Percentiles rank a stretch among this genome's conserved stretches.
phyloP scores from a whole-genome alignment of 2,797 vertebrate species.

The Enteromius unitaeniatus region DNA sequence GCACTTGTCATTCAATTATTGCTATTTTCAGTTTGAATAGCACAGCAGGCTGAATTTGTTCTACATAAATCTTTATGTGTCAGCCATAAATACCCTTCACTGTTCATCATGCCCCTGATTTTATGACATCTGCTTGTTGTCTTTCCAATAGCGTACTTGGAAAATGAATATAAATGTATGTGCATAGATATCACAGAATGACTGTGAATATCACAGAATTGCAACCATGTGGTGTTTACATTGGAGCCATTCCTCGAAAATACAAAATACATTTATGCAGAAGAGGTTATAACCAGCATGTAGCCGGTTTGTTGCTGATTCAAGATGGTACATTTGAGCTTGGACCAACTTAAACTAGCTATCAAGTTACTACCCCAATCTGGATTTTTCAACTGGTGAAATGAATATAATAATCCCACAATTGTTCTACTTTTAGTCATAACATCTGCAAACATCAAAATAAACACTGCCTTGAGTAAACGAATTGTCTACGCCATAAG shows the following conservation, averaged over 20 bases:
- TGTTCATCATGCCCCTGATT: neutral
- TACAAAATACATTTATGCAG: neutral
- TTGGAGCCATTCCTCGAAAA: neutral
- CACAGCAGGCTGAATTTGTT: neutral
- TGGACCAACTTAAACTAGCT: neutral
- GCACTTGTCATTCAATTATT: neutral
- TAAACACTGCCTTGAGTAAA: neutral
- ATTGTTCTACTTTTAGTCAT: neutral
- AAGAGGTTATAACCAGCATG: neutral
- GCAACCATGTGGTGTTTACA: neutral
- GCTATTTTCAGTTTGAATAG: neutral
- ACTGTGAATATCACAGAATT: too few species aligned
- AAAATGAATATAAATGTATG: neutral
- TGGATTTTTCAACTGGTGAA: neutral
- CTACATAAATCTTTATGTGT: neutral
- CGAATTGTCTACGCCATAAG: neutral
- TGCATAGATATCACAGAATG: neutral
- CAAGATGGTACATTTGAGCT: neutral
- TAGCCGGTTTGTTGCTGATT: neutral
- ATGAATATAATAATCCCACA: neutral
- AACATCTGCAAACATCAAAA: neutral
- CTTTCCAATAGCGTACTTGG: neutral
- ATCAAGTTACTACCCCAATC: neutral
- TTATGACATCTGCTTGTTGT: neutral
- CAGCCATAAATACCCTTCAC: neutral